phyloP scores from a whole-genome alignment of 2,888 invertebrate genomes.

The Standfussiana lucernea region DNA sequence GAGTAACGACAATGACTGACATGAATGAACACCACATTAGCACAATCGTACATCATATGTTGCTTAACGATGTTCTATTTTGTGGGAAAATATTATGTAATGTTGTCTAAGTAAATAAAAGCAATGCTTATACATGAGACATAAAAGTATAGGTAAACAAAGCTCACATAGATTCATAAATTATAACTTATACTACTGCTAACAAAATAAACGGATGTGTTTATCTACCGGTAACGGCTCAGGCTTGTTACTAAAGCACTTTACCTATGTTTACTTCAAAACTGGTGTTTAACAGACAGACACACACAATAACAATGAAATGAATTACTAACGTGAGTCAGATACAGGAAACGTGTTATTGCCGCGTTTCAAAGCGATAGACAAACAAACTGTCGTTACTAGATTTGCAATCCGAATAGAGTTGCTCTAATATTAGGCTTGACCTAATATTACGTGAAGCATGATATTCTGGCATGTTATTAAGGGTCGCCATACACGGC shows the following conservation, averaged over 20 bases:
- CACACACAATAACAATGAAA: constrained; percentile 33
- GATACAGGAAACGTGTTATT: constrained; percentile 32
- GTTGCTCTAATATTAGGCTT: constrained; percentile 30
- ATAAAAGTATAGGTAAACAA: neutral
- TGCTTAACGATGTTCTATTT: neutral
- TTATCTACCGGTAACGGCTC: constrained; percentile 16
- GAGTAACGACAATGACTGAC: neutral
- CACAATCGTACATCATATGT: neutral
- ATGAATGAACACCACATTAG: neutral
- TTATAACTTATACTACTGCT: constrained; percentile 12
- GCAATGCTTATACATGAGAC: neutral
- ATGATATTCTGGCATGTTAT: neutral
- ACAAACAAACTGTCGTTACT: constrained; percentile 39
- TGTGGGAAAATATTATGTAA: neutral
- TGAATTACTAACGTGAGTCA: constrained; percentile 41
- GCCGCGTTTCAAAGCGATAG: constrained; percentile 21
- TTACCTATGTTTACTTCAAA: constrained; percentile 34
- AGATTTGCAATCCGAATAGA: constrained; percentile 44
- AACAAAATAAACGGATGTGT: constrained; percentile 4
- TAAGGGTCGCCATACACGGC: neutral
- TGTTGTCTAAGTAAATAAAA: neutral
- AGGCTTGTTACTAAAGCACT: constrained; percentile 6
- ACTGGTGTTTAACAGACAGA: constrained; percentile 13
- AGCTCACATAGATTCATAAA: constrained; percentile 2
- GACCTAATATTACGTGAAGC: constrained; percentile 13